phyloP scores from a whole-genome alignment of 2,113 vertebrate species.

The Chionis minor region DNA sequence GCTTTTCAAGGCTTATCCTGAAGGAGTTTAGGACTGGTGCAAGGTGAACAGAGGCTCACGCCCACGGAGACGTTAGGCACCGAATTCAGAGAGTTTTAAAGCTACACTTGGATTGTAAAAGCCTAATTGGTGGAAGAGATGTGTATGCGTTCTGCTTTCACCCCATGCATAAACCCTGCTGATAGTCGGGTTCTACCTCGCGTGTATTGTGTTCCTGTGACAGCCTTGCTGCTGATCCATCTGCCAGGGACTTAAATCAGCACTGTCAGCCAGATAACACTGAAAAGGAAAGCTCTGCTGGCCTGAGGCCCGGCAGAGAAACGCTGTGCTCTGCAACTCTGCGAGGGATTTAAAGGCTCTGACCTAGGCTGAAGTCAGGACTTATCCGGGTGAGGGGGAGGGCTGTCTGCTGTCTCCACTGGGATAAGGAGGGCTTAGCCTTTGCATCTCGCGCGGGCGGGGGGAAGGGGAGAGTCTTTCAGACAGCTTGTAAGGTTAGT shows the following conservation, averaged over 20 bases:
- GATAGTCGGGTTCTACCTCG: neutral
- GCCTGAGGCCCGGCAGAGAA: neutral
- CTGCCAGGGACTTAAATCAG: neutral
- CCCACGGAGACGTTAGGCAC: neutral
- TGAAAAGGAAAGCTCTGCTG: neutral
- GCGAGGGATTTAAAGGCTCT: neutral
- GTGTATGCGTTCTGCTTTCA: neutral
- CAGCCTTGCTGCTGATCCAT: neutral
- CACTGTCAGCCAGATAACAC: neutral
- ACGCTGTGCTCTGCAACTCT: neutral
- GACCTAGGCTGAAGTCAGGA: neutral
- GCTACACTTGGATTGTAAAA: neutral
- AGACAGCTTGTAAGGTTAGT: neutral
- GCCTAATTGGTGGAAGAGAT: neutral
- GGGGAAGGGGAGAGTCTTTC: neutral
- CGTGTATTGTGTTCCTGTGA: neutral
- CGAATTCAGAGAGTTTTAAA: neutral
- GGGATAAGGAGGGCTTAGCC: neutral
- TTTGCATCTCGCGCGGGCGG: accelerated
- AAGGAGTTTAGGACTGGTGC: neutral
- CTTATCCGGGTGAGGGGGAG: neutral
- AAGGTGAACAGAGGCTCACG: neutral
- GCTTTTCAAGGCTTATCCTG: neutral
- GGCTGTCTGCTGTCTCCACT: neutral
- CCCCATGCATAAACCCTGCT: neutral